Base-by-base conservation (phyloP, 2,888 invertebrate species). In the Eulithis prunata region DNA sequence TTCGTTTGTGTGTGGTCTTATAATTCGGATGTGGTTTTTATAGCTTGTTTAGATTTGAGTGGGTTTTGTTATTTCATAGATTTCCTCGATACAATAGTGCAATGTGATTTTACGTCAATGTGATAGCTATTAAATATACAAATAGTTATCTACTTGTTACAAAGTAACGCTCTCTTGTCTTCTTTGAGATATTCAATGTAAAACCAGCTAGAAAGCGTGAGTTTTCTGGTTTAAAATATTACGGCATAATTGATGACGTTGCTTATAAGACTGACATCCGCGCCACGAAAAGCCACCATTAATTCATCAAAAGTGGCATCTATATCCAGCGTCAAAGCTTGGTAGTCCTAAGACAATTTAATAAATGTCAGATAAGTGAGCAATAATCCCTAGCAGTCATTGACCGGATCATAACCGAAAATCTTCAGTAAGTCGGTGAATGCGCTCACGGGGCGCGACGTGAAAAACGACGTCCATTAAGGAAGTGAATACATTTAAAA, bases 401-500 rank as follows among this genome's bases (percentile, higher is more conserved):
- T 91, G 91, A 90, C 91, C 92, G 89, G 92, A 91, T 92, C 92
- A 91, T 90, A 89, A 88, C 89, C 91, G 76, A 91, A 91, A 91
- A 91, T 90, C 90, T 90, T 87, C 89, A 88, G 91, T 91, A 85
- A 91, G 89, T 87, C 87, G 85, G 86, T 78, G 78, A 80, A 84
- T 81, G 79, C 76, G 81, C 86, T 83, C 86, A 78, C 84, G 80
- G 84, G 80, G 80, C 83, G 79, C 71, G 78, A 85, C 84, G 88
- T 92, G 92, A 93, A 92, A 91, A 93, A 91, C 89, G 92, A 91
- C 88, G 82, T 88, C 91, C 93, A 93, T 93, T 93, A 93, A 90
- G 92, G 92, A 91, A 92, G 93, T 93, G 92, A 93, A 93, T 93
- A 93, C 92, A 92, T 93, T 93, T 93, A 91, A 93, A 92, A 92